Evolutionary conservation across 1,140 invertebrate genomes (phyloP), one percentile per base, ranked within the genome.

Genomic region (Octopus bimaculoides): DNA sequence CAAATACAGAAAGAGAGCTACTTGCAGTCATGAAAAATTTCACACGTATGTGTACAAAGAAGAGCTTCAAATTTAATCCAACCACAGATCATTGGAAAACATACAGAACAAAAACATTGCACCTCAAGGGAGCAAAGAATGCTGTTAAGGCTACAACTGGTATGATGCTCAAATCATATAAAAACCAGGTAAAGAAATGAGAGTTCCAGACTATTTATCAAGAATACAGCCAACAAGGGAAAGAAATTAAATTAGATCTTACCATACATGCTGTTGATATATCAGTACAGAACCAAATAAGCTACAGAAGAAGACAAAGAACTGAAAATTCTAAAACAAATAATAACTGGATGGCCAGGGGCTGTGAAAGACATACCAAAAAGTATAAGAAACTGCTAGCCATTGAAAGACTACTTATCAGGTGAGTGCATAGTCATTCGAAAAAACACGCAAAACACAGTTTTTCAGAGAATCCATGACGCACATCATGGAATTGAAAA

Each of bases 121-220:
- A 10, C 80, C 12, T 76, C 80, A 20, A 75, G 82, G 71, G 66
- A 85, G 17, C 83, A 84, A 56, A 54, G 84, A 69, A 83, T 85
- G 81, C 79, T 85, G 52, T 77, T 84, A 12, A 66, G 66, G 53
- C n/a, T 84, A 53, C 66, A 71, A 17, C 66, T 6, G 26, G 4
- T n/a, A 71, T 71, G 77, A 88, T 52, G 78, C 91, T 4, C 69
- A 79, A 17, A 78, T 86, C 54, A 52, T 78, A 61, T 82, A 83
- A 66, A 80, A 78, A 17, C 83, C 81, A 54, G 83, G 82, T 17
- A 86, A 83, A 41, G 26, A 61, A 5, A 83, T 81, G 14, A 77
- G 79, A 5, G 20, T 86, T 0, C 81, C 85, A 14, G 85, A 86
- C 52, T 77, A 81, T 3, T 76, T 85, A 5, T 83, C 81, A 52